phyloP scores from a whole-genome alignment of 2,113 vertebrate genomes.

The Heptranchias perlo region DNA sequence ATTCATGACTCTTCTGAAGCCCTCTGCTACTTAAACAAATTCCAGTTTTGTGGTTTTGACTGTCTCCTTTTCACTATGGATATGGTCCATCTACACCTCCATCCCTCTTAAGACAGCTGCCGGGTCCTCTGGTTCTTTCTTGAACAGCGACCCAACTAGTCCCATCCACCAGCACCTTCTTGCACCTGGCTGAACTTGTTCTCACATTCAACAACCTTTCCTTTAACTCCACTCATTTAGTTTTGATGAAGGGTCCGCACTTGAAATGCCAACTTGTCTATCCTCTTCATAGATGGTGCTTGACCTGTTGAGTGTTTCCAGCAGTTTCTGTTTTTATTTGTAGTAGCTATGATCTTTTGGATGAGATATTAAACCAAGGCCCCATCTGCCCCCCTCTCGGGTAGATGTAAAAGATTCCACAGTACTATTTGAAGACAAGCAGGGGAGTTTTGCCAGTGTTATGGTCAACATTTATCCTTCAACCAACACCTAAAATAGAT shows the following conservation, averaged over 20 bases:
- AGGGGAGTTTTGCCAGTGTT: too few relatives aligned
- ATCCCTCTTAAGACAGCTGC: background rate
- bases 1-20: background rate
- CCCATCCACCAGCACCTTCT: background rate
- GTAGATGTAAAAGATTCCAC: background rate
- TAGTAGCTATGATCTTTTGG: background rate
- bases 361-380: background rate
- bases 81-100: background rate
- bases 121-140: background rate
- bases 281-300: background rate
- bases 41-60: background rate
- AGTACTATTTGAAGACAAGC: too few relatives aligned
- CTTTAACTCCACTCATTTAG: background rate
- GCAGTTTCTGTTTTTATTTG: background rate
- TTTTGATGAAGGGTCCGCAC: background rate
- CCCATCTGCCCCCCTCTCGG: background rate
- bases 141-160: background rate
- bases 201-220: background rate
- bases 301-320: background rate
- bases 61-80: background rate
- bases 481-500: too few relatives aligned
- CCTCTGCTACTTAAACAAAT: background rate
- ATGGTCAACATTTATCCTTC: too few relatives aligned
- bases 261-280: background rate
- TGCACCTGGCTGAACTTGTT: background rate